Conservation (phyloP, 2,797 vertebrate species). For the Mus caroli region DNA sequence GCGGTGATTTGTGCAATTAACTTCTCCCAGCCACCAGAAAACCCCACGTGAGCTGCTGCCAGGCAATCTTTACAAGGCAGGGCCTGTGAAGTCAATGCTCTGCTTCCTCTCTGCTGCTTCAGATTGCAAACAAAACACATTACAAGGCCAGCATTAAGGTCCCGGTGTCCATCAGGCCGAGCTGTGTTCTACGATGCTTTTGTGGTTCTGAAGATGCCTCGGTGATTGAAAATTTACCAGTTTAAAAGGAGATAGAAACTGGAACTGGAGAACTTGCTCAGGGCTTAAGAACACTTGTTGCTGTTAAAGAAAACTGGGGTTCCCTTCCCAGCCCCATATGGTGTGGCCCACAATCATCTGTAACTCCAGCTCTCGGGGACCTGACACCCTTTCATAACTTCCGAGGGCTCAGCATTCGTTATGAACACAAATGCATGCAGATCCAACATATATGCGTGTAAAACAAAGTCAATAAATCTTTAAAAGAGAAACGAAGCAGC, state of each 20-base stretch:
- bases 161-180: not conserved
- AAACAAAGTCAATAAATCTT: not conserved
- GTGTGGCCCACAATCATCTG: not conserved
- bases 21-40: constrained; percentile 42
- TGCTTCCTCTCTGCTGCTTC: not conserved
- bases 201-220: not conserved
- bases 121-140: not conserved
- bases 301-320: not conserved
- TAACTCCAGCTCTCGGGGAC: not conserved
- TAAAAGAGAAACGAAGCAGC: not conserved
- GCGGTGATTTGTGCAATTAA: constrained; percentile 47
- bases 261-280: too few species aligned
- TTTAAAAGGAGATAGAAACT: not conserved
- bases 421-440: not conserved
- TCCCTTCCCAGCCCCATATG: not conserved
- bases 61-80: not conserved
- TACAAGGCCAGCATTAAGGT: not conserved
- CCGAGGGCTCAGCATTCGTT: not conserved
- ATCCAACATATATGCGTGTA: not conserved
- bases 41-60: not conserved
- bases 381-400: not conserved
- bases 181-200: not conserved
- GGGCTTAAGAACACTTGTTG: too few species aligned
- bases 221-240: not conserved
- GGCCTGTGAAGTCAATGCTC: not conserved